Evolutionary conservation across 2,888 invertebrate species (phyloP), one percentile per base, ranked within the genome.

Genomic region (Lochmaea crataegi): DNA sequence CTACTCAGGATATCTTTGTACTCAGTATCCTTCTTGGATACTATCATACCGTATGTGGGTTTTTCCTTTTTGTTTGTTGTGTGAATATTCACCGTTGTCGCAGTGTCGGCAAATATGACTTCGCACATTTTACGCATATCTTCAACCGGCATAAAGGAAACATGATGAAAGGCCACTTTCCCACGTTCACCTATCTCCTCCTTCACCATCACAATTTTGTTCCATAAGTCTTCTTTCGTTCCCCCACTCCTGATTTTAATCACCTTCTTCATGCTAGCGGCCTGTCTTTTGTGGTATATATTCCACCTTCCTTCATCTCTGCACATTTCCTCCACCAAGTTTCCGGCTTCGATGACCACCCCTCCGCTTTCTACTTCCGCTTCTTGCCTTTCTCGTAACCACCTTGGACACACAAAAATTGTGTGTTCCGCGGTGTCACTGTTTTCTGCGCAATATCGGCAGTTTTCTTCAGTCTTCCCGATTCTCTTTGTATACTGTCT

Each of bases 91-190:
- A 65, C 18, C 38, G 9, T 53, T 26, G 48, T 12, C 14, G 26
- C 11, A 9, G 53, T 53, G 11, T 65, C 16, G 1, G n/a, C 14
- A 10, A 65, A 65, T 10, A 51, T 65, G 14, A 38, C 51, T 12
- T 65, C 51, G 6, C 14, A 22, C 53, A 65, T 65, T 65, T 51
- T 65, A 22, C 51, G 22, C n/a, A 65, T 18, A 45, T n/a, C 45
- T 51, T 65, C 65, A 0, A 22, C 41, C 4, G 18, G 0, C 0
- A 45, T 2, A 18, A 16, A 48, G 7, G 14, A 3, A 2, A 48
- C 11, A 18, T 48, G 64, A 45, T 64, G 64, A 6, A 48, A 14
- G 2, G 48, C 48, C 11, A 64, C 18, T 45, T 48, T 18, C 10
- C n/a, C 11, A 0, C 2, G 9, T 16, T 64, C 11, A 3, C 26